Evolutionary conservation across 2,888 invertebrate species (phyloP).

Genomic region (Tillus elongatus): DNA sequence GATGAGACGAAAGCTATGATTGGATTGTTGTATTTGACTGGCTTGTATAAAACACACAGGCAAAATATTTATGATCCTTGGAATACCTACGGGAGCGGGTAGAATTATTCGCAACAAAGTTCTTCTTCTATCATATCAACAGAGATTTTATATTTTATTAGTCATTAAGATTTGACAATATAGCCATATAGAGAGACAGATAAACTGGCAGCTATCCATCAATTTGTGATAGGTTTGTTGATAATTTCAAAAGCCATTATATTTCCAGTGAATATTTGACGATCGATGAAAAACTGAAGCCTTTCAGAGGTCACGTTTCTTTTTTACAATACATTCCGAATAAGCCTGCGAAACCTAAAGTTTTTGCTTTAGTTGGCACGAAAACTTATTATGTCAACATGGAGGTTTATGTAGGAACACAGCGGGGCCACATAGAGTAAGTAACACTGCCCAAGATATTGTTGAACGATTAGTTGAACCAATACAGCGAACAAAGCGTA

Average conservation of each 20-base stretch:
- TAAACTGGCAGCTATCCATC: constrained; percentile 8
- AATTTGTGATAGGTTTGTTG: constrained; percentile 8
- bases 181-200: constrained; percentile 4
- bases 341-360: constrained; percentile 5
- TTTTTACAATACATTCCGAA: constrained; percentile 9
- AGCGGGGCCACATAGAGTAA: too few species aligned
- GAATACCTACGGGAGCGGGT: constrained; percentile 8
- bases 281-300: constrained; percentile 8
- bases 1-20: constrained; percentile 8
- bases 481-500: neutral
- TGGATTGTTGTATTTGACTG: constrained; percentile 10
- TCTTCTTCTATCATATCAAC: neutral
- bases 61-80: constrained; percentile 8
- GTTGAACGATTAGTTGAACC: constrained; percentile 9
- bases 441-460: constrained; percentile 7
- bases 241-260: constrained; percentile 8
- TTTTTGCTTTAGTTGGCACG: constrained; percentile 7
- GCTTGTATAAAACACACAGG: constrained; percentile 5
- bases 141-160: neutral
- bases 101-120: constrained; percentile 6
- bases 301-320: constrained; percentile 6
- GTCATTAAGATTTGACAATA: too few species aligned
- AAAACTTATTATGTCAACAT: constrained; percentile 7
- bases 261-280: constrained; percentile 5
- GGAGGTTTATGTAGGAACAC: too few species aligned